Evolutionary conservation across 2,113 vertebrate species (phyloP).

Genomic region (Buteo buteo): DNA sequence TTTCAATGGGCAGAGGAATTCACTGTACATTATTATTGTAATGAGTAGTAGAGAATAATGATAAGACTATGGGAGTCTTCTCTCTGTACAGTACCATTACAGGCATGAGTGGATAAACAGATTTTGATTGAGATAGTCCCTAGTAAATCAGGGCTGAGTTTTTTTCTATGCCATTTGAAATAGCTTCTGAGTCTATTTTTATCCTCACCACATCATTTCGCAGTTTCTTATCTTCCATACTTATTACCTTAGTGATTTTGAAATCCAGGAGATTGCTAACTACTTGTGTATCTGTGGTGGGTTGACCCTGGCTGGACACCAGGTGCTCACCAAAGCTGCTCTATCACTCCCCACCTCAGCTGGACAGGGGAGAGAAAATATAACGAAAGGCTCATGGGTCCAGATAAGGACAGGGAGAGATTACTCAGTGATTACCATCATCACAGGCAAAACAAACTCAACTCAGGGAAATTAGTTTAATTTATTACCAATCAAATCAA

Average conservation of each 20-base stretch:
- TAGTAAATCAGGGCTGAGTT: background rate
- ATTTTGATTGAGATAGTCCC: slow-evolving; percentile 5
- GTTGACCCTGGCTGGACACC: background rate
- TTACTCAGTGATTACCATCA: background rate
- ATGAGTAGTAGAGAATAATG: slow-evolving; percentile 4
- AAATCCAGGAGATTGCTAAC: background rate
- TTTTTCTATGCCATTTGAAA: background rate
- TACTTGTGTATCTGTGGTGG: background rate
- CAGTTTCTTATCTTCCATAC: background rate
- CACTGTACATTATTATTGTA: background rate
- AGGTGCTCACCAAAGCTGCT: background rate
- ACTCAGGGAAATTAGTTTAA: background rate
- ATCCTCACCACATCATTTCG: background rate
- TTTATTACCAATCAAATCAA: background rate
- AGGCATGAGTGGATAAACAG: slow-evolving; percentile 21
- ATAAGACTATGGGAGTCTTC: background rate
- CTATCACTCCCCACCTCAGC: background rate
- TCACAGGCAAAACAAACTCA: background rate
- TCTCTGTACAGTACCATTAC: background rate
- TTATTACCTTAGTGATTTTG: background rate
- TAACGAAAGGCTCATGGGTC: background rate
- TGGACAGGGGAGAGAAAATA: background rate
- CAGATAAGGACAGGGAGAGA: background rate
- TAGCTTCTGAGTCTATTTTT: background rate
- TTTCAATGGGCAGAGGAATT: background rate